Evolutionary conservation across 2,797 vertebrate species (phyloP), one percentile per base, ranked within the genome.

Genomic region (Sylvilagus floridanus): DNA sequence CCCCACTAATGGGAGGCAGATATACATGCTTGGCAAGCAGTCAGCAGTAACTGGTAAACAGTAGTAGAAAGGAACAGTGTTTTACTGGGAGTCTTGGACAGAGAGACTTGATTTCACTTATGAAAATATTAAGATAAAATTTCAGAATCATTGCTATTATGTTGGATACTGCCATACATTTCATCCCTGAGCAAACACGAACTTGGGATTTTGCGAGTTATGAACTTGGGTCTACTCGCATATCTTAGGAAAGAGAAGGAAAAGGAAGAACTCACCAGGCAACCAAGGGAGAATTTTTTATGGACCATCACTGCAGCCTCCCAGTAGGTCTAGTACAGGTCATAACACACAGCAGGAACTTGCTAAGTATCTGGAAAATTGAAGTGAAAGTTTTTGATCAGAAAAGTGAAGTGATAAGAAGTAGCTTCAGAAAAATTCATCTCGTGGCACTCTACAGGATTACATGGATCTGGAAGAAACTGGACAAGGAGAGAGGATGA

Each of bases 131-230:
- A 78, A 47, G 30, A 65, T 4, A 90, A 89, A 50, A 71, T 19
- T 85, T 83, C 75, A 84, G 37, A 83, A 92, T 84, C 50, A n/a
- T 63, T 63, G 5, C 3, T 32, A 63, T 79, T 84, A 81, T 65
- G 14, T 32, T 94, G 52, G 62, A 52, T 52, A 66, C 11, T 78
- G 17, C 6, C 3, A 47, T 22, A 8, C 21, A 52, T 84, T 92
- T 66, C 30, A 71, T 50, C 81, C 19, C 11, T 92, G 86, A 69
- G 73, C 73, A 68, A 84, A 95, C 78, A 54, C 30, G 28, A 93
- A n/a, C 57, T 72, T 90, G 30, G 28, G 14, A 2, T 21, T 81
- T 96, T 21, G 30, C 82, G 35, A 32, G 4, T 73, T 93, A 60
- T 60, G 17, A 52, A 85, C n/a, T 82, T 72, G 28, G 35, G 28